Evolutionary conservation across 2,113 vertebrate species (phyloP).

Genomic region (Rhadina sibilatrix): DNA sequence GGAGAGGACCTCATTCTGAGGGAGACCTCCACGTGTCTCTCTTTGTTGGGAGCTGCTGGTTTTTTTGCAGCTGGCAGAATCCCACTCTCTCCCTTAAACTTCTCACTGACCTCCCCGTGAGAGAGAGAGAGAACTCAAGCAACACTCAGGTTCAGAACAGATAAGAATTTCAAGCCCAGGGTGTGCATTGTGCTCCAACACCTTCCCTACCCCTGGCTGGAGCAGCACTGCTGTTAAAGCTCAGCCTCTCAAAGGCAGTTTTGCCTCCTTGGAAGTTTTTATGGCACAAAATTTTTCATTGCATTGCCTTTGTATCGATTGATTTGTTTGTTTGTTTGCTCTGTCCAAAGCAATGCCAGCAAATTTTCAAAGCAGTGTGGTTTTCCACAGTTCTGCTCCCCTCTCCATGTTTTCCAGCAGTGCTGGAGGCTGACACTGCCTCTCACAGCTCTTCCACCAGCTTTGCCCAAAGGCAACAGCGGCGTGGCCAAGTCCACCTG

Average conservation of each 20-base stretch:
- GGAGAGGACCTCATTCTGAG: neutral
- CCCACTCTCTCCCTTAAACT: neutral
- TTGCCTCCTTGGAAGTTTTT: neutral
- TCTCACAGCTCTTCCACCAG: neutral
- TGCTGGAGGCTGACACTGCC: neutral
- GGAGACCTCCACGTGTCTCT: accelerated
- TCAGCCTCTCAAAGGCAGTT: neutral
- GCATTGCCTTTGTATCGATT: neutral
- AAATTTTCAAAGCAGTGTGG: neutral
- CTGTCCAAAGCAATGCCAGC: neutral
- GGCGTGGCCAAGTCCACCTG: neutral
- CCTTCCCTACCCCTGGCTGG: neutral
- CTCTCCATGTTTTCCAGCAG: neutral
- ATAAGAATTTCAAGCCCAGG: neutral
- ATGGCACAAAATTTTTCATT: neutral
- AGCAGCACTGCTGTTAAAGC: neutral
- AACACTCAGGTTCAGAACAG: neutral
- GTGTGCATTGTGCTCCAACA: neutral
- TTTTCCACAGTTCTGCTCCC: neutral
- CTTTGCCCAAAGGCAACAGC: neutral
- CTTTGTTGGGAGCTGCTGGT: neutral
- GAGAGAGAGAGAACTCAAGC: neutral
- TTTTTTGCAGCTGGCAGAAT: neutral
- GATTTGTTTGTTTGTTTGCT: neutral
- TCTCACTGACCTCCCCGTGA: neutral